phyloP scores from a whole-genome alignment of 2,113 vertebrate genomes.

The Brachyhypopomus gauderio region DNA sequence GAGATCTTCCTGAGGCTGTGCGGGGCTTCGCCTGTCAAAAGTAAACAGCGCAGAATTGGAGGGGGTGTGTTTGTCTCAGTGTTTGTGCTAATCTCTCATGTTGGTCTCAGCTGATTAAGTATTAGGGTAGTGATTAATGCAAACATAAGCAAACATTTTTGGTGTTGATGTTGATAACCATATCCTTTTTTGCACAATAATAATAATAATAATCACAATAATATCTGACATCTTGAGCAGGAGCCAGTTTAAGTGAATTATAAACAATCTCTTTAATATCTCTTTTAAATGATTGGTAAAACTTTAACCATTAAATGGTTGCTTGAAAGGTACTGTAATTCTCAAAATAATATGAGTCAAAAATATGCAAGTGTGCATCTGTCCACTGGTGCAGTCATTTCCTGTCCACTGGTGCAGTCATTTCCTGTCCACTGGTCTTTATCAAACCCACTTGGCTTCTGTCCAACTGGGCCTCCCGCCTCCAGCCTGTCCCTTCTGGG shows the following conservation, averaged over 20 bases:
- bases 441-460: slow-evolving; percentile 13
- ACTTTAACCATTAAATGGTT: not conserved
- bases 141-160: not conserved
- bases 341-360: not conserved
- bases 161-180: not conserved
- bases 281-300: not conserved
- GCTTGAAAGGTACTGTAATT: not conserved
- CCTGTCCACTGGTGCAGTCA: not conserved
- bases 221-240: no score
- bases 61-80: no score
- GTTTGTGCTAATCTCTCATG: not conserved
- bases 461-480: not conserved
- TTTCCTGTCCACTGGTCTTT: slow-evolving; percentile 1
- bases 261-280: no score
- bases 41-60: not conserved
- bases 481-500: slow-evolving; percentile 42
- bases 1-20: not conserved
- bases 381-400: not conserved
- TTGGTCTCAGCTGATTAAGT: not conserved
- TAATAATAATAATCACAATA: no score
- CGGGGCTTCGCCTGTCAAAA: not conserved
- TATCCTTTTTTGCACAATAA: no score
- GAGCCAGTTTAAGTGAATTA: no score
- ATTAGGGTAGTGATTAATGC: not conserved
- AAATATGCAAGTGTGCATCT: not conserved